Evolutionary conservation across 1,140 invertebrate species (phyloP).

Genomic region (Megalopta genalis): DNA sequence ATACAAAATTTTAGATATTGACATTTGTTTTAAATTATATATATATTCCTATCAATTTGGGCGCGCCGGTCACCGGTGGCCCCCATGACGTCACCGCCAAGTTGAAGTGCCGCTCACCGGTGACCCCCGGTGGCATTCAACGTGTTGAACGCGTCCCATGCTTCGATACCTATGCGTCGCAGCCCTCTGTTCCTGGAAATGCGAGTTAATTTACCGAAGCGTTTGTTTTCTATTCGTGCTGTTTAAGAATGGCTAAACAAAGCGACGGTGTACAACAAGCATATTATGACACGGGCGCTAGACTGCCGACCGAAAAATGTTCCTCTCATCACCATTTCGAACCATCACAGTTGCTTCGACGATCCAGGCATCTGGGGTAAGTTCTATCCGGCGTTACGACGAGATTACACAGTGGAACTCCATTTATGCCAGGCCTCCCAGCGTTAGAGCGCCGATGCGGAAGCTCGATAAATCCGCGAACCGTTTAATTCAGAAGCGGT

Average conservation of each 20-base stretch:
- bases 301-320: conserved; percentile 85
- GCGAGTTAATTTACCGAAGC: conserved; percentile 34
- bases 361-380: conserved; percentile 96
- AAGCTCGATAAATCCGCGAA: too few relatives aligned
- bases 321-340: conserved; percentile 94
- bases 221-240: conserved; percentile 41
- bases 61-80: too few relatives aligned
- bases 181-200: not conserved
- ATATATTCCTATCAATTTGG: too few relatives aligned
- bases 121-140: too few relatives aligned
- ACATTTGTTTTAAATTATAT: too few relatives aligned
- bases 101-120: too few relatives aligned
- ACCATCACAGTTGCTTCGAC: conserved; percentile 98
- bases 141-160: not conserved
- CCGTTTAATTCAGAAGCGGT: too few relatives aligned
- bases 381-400: conserved; percentile 42
- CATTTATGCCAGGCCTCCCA: not conserved
- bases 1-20: too few relatives aligned
- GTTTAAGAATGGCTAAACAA: conserved; percentile 90
- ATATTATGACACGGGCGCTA: conserved; percentile 86
- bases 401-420: not conserved
- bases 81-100: too few relatives aligned
- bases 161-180: not conserved
- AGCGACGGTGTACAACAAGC: conserved; percentile 90
- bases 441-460: too few relatives aligned